Base-by-base conservation (phyloP, 2,888 invertebrate genomes). In the Sepioteuthis lessoniana region DNA sequence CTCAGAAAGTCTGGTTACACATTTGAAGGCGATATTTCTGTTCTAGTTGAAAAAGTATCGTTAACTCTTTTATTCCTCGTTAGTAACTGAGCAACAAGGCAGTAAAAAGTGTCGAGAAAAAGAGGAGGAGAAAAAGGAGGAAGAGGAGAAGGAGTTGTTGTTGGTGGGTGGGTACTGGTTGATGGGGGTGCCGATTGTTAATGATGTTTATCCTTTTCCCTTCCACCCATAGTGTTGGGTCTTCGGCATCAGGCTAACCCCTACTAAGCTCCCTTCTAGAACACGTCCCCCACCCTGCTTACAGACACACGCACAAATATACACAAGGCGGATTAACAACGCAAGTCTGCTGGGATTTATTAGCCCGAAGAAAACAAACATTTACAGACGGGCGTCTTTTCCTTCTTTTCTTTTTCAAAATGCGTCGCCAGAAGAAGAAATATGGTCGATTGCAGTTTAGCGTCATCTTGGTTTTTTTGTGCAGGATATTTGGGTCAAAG, bases 321-420 rank as follows among this genome's bases (percentile, higher is more conserved):
- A 76, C n/a, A 8, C n/a, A 76, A 16, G 76, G 3, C 76, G 13
- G 76, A 76, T 76, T 76, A 76, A n/a, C 76, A 76, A n/a, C 76
- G 31, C 76, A 76, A n/a, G 13, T n/a, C 76, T 76, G 76, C 76
- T 76, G 76, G n/a, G 76, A 76, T 76, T n/a, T 76, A 76, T 76
- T 76, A n/a, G n/a, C 76, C 76, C 76, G n/a, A n/a, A n/a, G 76
- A 76, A 76, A 76, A 76, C 76, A 76, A 76, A 76, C 76, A 76
- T 76, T n/a, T 76, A 76, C 31, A 76, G 76, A 76, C 50, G 50
- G 21, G 0, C 50, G 21, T 55, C 25, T 55, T 55, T 47, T 55
- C 25, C 21, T 19, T 47, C 16, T n/a, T n/a, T 76, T 76, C 16
- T 76, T 76, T 13, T 76, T 16, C n/a, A 76, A 76, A n/a, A 76